A percentile compares a stretch with the other conserved stretches of the same genome.
Conservation (phyloP, 64 coral and sea anemone species). For the Catalaphyllia jardinei region DNA sequence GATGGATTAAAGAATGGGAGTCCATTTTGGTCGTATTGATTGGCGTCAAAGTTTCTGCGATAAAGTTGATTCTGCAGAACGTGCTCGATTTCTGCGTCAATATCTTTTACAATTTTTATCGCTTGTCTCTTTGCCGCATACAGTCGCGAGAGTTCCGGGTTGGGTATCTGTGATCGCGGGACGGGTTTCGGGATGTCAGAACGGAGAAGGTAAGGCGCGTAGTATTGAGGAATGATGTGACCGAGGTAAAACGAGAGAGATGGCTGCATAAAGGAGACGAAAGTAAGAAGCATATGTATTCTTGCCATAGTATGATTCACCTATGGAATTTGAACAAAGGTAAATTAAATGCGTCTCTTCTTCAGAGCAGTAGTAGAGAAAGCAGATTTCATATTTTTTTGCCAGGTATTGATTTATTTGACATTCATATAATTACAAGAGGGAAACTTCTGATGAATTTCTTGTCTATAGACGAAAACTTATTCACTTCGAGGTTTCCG, state of each 20-base stretch:
- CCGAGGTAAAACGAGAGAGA: background rate
- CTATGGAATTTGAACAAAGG: background rate
- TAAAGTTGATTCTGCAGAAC: conserved; percentile 4
- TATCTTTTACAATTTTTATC: conserved; percentile 19
- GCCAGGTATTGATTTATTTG: no score
- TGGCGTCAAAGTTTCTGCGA: conserved; percentile 10
- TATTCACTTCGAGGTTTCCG: no score
- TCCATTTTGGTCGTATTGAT: background rate
- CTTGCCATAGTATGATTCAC: background rate
- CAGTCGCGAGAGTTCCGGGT: conserved; percentile 5
- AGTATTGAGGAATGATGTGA: background rate
- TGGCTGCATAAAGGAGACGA: background rate
- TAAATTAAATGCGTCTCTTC: no score
- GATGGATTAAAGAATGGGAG: conserved; percentile 3
- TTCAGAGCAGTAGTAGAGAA: no score
- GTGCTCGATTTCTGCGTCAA: conserved; percentile 13
- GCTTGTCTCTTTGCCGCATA: conserved; percentile 21
- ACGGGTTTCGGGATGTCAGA: background rate
- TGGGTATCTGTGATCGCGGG: background rate
- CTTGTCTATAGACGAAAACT: no score
- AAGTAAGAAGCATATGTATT: background rate
- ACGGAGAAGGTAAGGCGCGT: background rate
- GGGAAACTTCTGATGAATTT: no score
- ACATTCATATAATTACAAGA: no score
- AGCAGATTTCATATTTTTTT: no score